Evolutionary conservation across 2,113 vertebrate genomes (phyloP).

Genomic region (Trogon surrucura): DNA sequence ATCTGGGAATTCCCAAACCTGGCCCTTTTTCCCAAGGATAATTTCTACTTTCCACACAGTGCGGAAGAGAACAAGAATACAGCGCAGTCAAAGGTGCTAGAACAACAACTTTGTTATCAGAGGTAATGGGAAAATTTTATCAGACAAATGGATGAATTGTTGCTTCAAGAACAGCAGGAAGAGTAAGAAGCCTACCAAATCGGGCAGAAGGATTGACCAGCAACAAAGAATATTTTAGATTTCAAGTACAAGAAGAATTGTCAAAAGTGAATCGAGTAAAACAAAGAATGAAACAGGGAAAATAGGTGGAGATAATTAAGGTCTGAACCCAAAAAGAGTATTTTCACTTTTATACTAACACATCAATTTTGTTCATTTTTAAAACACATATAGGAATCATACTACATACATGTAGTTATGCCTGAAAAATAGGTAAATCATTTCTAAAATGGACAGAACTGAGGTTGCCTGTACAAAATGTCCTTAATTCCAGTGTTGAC

Average conservation of each 20-base stretch:
- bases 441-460: neutral
- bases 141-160: neutral
- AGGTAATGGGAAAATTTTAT: neutral
- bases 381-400: neutral
- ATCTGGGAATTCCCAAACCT: neutral
- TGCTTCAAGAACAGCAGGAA: neutral
- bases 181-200: neutral
- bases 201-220: neutral
- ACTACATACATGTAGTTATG: neutral
- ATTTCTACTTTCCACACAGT: neutral
- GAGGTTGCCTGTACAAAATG: neutral
- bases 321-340: neutral
- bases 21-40: neutral
- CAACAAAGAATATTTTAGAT: neutral
- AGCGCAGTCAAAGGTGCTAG: neutral
- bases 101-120: neutral
- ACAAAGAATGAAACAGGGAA: neutral
- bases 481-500: neutral
- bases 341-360: neutral
- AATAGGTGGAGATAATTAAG: neutral
- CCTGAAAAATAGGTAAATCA: neutral
- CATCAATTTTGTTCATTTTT: neutral
- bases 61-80: neutral
- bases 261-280: neutral
- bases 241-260: neutral